Conservation (phyloP, 2,113 vertebrate species). For the Pelodiscus sinensis region DNA sequence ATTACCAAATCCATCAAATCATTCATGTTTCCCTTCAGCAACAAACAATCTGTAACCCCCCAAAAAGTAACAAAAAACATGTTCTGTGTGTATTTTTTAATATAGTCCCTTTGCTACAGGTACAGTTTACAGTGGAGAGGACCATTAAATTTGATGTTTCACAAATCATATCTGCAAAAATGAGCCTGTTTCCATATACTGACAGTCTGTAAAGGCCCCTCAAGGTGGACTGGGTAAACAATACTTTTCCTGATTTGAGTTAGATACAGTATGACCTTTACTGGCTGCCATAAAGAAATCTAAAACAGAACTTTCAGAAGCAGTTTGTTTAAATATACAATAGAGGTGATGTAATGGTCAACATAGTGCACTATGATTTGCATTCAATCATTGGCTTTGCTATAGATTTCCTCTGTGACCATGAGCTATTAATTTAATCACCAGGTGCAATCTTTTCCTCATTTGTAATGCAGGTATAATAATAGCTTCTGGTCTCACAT, state of each 20-base stretch:
- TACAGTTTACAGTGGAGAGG: slow-evolving; percentile 46
- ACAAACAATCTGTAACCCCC: slow-evolving; percentile 70
- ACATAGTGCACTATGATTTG: not conserved
- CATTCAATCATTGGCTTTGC: not conserved
- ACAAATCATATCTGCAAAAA: slow-evolving; percentile 50
- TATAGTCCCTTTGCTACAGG: slow-evolving; percentile 46
- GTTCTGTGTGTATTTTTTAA: slow-evolving; percentile 31
- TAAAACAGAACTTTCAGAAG: not conserved
- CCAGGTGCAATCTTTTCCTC: not conserved
- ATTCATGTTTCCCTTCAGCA: slow-evolving; percentile 68
- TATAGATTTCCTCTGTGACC: not conserved
- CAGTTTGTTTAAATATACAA: not conserved
- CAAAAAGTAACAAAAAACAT: slow-evolving; percentile 55
- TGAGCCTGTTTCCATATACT: slow-evolving; percentile 21
- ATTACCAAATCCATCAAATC: slow-evolving; percentile 73
- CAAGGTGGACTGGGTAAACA: fast-evolving
- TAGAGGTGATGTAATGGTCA: not conserved
- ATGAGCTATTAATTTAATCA: not conserved
- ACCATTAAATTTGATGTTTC: slow-evolving; percentile 54
- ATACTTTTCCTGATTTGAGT: not conserved
- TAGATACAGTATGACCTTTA: not conserved
- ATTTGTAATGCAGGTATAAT: not conserved
- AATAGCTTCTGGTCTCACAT: not conserved
- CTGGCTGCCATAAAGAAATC: not conserved
- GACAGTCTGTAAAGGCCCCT: not conserved